Percentiles rank a stretch among this genome's conserved stretches.
Evolutionary conservation across 2,797 vertebrate species (phyloP).

Genomic region (Mormyrops boulengeri): DNA sequence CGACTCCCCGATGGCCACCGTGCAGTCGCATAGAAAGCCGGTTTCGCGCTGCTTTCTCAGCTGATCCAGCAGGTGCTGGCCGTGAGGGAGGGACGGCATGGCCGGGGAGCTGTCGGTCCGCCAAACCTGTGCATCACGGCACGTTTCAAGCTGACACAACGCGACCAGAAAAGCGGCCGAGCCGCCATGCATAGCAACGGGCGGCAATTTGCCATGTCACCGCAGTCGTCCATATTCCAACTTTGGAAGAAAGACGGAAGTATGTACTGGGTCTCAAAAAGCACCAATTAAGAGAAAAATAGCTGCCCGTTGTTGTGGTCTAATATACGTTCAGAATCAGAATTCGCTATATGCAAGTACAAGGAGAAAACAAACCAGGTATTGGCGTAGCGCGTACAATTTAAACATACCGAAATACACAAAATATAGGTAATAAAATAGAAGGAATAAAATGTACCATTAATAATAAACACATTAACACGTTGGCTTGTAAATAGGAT

Average conservation of each 20-base stretch:
- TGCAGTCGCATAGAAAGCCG: constrained; percentile 88
- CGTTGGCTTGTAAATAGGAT: neutral
- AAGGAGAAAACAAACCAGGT: neutral
- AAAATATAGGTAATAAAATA: neutral
- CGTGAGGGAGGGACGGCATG: constrained; percentile 72
- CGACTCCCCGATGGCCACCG: constrained; percentile 79
- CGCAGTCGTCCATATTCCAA: constrained; percentile 29
- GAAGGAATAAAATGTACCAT: neutral
- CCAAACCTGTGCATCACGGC: neutral
- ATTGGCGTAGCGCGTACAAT: neutral
- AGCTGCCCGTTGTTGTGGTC: neutral
- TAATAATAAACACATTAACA: neutral
- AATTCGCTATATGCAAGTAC: neutral
- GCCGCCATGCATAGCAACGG: neutral
- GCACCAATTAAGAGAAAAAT: neutral
- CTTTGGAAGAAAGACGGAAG: neutral
- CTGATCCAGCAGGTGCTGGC: constrained; percentile 81
- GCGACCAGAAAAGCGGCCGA: neutral
- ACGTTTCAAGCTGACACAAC: neutral
- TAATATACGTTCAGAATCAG: neutral
- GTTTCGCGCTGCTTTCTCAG: constrained; percentile 82
- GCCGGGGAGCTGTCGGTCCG: constrained; percentile 26
- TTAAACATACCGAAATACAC: neutral
- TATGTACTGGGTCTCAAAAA: neutral
- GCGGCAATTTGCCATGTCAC: neutral